Base-by-base conservation (phyloP, 2,797 vertebrate genomes). In the Takifugu ocellatus region DNA sequence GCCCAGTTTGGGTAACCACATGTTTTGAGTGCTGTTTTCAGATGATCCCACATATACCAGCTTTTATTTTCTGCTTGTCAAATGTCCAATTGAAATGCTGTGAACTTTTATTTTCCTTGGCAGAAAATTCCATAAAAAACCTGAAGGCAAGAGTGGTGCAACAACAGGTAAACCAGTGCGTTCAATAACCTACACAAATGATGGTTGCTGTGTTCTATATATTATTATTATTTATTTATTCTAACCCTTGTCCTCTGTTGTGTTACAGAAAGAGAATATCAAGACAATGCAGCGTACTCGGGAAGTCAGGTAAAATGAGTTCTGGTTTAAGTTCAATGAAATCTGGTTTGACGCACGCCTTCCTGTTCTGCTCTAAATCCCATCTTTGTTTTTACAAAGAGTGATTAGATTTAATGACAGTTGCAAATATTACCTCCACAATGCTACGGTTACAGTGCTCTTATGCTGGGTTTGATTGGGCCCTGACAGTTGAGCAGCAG, bases 281-380 rank as follows among this genome's bases (percentile, higher is more conserved):
- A 26, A 9, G 24, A 59, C 27, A 75, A 70, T 24, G 1, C 6
- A n/a, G 27, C 44, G 12, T 57, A 0, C 16, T 1, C 25, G 59
- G 49, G 6, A 51, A 54, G 2, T 50, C 43, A 76, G 82, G 86
- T 85, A 81, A 51, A 31, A 27, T 8, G 10, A 25, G 2, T 49
- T 24, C 25, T 14, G 16, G 2, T 25, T 1, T 5, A 49, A n/a
- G 8, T n/a, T n/a, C 9, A 11, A 21, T 46, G n/a, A 43, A 16
- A 5, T 16, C n/a, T 44, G 43, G n/a, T 44, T 44, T 26, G 14
- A 27, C 26, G 11, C 16, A 25, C 17, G 8, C 21, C 21, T 21
- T 21, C 21, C 21, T 21, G 21, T 21, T 21, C 21, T 21, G 21
- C 21, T 12, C 14, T 33, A 33, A 33, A 33, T 7, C 31, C 31